Conservation (phyloP, 2,888 invertebrate genomes). For the Apantesis nais region DNA sequence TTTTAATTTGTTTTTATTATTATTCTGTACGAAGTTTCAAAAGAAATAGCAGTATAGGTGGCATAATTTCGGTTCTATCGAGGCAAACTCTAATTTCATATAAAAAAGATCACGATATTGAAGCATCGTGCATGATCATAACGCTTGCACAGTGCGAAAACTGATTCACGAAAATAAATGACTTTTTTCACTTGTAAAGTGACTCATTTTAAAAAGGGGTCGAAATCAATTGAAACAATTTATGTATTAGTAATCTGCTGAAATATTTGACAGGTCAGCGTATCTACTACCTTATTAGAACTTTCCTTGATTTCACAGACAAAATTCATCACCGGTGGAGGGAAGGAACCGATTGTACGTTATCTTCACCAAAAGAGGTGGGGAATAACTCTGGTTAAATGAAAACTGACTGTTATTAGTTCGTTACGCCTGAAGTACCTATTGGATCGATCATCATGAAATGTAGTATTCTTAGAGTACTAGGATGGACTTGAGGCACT, state of each 20-base stretch:
- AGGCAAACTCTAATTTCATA: neutral
- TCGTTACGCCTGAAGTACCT: neutral
- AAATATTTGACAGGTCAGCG: neutral
- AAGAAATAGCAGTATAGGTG: neutral
- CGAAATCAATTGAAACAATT: neutral
- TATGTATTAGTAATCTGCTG: neutral
- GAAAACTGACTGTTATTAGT: neutral
- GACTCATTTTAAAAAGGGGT: neutral
- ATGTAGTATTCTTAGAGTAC: no score
- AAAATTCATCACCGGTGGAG: neutral
- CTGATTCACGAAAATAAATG: neutral
- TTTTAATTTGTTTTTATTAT: neutral
- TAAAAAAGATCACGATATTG: neutral
- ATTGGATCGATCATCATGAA: neutral
- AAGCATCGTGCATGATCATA: no score
- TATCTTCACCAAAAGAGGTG: neutral
- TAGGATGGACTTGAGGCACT: no score
- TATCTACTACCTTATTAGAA: neutral
- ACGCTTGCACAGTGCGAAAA: no score
- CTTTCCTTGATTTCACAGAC: neutral
- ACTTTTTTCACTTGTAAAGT: neutral
- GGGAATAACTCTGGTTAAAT: neutral
- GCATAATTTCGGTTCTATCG: neutral
- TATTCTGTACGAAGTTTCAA: neutral
- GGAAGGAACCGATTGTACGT: neutral